Evolutionary conservation across 64 coral and sea anemone genomes (phyloP).

Genomic region (Montipora sp.): DNA sequence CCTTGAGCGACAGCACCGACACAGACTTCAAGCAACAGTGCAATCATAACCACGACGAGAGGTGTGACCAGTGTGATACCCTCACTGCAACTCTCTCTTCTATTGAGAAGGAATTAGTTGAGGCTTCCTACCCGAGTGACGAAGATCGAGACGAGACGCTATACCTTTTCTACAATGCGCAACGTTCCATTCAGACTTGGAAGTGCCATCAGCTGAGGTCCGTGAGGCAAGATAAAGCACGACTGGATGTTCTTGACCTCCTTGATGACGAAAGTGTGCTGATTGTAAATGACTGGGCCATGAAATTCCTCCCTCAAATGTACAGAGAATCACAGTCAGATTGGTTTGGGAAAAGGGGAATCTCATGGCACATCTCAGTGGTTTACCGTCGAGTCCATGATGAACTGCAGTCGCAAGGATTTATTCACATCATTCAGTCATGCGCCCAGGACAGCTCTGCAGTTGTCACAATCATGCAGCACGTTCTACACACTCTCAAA

Average conservation of each 20-base stretch:
- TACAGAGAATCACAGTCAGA: constrained; percentile 37
- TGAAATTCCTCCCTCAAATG: constrained; percentile 40
- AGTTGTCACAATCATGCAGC: neutral
- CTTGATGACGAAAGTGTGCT: neutral
- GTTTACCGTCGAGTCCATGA: neutral
- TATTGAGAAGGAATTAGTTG: too few relatives aligned
- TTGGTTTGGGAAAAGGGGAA: constrained; percentile 43
- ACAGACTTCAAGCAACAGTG: too few relatives aligned
- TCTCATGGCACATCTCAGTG: constrained; percentile 34
- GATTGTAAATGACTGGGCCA: constrained; percentile 21
- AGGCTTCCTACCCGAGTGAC: too few relatives aligned
- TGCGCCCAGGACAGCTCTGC: constrained; percentile 2
- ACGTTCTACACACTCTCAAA: neutral
- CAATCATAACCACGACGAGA: too few relatives aligned
- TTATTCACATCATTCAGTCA: constrained; percentile 5
- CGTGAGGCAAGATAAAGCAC: constrained; percentile 1
- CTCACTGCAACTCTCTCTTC: too few relatives aligned
- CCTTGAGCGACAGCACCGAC: too few relatives aligned
- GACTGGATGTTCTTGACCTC: constrained; percentile 4
- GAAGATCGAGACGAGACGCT: too few relatives aligned
- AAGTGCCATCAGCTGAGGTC: too few relatives aligned
- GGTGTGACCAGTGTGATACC: too few relatives aligned
- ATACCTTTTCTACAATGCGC: too few relatives aligned
- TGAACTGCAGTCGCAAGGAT: neutral
- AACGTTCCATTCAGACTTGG: too few relatives aligned